Percentiles rank a stretch among this genome's conserved stretches.
Conservation (phyloP, 2,113 vertebrate genomes). For the Anoura caudifer region DNA sequence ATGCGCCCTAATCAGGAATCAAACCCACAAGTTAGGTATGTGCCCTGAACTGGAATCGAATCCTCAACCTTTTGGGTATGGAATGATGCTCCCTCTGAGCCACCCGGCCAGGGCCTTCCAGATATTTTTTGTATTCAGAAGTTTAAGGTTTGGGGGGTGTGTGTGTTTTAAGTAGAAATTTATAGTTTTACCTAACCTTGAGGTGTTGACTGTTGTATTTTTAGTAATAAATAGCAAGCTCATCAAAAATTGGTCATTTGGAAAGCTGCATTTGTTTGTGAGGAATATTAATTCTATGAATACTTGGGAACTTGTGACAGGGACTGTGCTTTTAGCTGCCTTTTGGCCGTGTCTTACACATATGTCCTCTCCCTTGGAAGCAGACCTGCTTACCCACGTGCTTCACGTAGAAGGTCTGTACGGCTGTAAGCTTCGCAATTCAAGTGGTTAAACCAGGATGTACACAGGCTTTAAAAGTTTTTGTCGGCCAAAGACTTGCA, state of each 20-base stretch:
- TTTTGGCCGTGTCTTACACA: background rate
- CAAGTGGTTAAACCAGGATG: background rate
- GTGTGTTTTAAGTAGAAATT: background rate
- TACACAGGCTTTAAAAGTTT: background rate
- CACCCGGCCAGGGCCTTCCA: background rate
- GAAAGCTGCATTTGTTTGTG: slow-evolving; percentile 22
- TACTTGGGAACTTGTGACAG: background rate
- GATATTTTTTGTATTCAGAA: background rate
- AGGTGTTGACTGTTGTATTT: background rate
- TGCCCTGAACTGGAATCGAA: no score
- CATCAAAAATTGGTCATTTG: background rate
- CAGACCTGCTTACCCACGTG: background rate
- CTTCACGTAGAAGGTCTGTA: background rate
- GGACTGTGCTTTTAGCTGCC: background rate
- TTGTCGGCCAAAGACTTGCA: background rate
- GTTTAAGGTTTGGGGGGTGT: background rate
- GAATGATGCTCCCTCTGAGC: no score
- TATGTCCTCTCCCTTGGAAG: background rate
- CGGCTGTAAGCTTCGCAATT: background rate
- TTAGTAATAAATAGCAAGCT: background rate
- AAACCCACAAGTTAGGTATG: no score
- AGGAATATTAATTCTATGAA: background rate
- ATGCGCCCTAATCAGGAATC: no score
- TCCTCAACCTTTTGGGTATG: no score
- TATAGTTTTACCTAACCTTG: background rate